These are phyloP conservation scores for Siphonodentalium dalli DNA, from an alignment of 2,888 invertebrate genomes.

Conservation along the genomic window DNA sequence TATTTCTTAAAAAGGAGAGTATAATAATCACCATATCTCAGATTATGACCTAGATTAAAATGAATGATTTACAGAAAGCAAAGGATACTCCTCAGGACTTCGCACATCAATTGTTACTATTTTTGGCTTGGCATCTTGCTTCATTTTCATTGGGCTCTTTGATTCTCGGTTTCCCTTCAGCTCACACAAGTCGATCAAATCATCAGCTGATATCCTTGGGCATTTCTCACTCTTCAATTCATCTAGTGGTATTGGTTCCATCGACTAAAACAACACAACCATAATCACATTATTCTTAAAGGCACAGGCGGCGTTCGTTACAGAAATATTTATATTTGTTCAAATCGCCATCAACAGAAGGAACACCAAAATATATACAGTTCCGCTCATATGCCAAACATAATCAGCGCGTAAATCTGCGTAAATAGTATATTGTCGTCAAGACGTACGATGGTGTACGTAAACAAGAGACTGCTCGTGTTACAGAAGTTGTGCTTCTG, in stretches of 20 bases:
- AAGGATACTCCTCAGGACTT: slow-evolving; percentile 72
- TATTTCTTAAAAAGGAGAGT: no score
- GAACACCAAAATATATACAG: not conserved
- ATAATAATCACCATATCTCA: no score
- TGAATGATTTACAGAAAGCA: no score
- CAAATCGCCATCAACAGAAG: not conserved
- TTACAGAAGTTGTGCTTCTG: no score
- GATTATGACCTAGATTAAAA: no score
- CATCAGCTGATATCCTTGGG: slow-evolving; percentile 85
- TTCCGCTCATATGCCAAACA: no score
- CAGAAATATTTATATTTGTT: not conserved
- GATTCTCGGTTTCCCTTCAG: slow-evolving; percentile 50
- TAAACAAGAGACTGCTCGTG: no score
- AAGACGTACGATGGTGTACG: no score
- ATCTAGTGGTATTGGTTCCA: slow-evolving; percentile 74
- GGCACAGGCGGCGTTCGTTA: not conserved
- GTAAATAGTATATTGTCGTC: no score
- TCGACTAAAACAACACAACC: slow-evolving; percentile 69
- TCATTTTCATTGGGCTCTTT: slow-evolving; percentile 56
- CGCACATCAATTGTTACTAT: slow-evolving; percentile 77
- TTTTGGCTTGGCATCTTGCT: slow-evolving; percentile 62
- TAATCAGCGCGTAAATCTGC: no score
- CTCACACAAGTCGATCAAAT: slow-evolving; percentile 79
- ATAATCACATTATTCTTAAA: not conserved
- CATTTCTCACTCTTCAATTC: slow-evolving; percentile 78